phyloP scores from a whole-genome alignment of 37 sponge, comb jelly and placozoan species.

The Cliona cf. orientalis region DNA sequence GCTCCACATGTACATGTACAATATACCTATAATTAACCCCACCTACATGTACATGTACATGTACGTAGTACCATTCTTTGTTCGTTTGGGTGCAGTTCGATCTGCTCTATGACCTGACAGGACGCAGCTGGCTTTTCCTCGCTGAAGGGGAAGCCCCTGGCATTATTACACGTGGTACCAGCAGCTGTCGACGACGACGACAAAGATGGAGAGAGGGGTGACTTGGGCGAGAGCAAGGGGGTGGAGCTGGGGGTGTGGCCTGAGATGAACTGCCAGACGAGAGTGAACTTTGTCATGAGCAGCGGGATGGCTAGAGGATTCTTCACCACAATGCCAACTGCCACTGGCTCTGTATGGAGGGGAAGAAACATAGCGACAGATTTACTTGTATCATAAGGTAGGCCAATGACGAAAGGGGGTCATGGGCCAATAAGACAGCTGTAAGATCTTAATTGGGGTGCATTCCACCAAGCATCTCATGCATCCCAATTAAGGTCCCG shows the following conservation, averaged over 20 bases:
- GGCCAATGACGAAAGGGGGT: neutral
- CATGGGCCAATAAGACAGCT: neutral
- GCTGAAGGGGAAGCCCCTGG: no score
- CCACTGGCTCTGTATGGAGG: constrained; percentile 54
- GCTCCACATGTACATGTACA: no score
- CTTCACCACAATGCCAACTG: constrained; percentile 62
- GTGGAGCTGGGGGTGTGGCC: neutral
- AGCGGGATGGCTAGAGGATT: constrained; percentile 58
- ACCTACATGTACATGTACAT: constrained; percentile 18
- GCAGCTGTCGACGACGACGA: no score
- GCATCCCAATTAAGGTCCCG: no score
- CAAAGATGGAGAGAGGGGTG: neutral
- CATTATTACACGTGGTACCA: no score
- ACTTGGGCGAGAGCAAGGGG: no score
- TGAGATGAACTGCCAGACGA: constrained; percentile 36
- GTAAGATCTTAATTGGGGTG: neutral
- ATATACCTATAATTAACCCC: neutral
- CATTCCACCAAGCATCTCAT: no score
- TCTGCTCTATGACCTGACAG: constrained; percentile 40
- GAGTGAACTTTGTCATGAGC: constrained; percentile 31
- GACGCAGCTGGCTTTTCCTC: constrained; percentile 1
- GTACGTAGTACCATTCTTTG: constrained; percentile 29
- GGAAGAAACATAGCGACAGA: neutral
- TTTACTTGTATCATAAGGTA: neutral
- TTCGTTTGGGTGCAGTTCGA: constrained; percentile 39